These are phyloP conservation scores for Iguana delicatissima DNA, from an alignment of 2,797 vertebrate genomes.

Conservation along the genomic window DNA sequence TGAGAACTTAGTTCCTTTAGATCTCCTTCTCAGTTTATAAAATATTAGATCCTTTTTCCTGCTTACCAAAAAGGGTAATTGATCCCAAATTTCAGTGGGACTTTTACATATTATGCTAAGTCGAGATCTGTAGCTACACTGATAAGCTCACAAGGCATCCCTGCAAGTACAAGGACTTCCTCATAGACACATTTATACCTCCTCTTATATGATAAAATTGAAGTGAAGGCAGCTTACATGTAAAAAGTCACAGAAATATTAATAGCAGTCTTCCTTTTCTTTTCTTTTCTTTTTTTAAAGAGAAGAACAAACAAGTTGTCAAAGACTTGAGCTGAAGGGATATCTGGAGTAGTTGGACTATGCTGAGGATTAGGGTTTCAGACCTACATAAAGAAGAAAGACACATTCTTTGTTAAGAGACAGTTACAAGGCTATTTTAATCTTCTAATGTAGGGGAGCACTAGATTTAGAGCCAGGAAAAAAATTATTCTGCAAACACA, in stretches of 20 bases:
- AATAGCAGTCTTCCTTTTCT: neutral
- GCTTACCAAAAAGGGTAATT: neutral
- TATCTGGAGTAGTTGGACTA: neutral
- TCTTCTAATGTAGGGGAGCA: neutral
- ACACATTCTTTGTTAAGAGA: neutral
- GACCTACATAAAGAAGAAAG: neutral
- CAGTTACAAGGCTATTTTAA: neutral
- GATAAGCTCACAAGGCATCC: neutral
- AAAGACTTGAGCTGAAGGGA: neutral
- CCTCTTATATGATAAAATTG: neutral
- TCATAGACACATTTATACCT: neutral
- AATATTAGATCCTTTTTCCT: neutral
- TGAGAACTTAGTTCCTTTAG: neutral
- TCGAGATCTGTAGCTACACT: neutral
- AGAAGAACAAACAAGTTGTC: neutral
- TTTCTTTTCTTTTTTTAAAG: too few relatives aligned
- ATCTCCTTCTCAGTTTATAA: neutral
- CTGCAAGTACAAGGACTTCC: neutral
- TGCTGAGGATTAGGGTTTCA: neutral
- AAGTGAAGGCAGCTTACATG: neutral
- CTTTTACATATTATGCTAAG: neutral
- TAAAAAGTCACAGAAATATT: neutral
- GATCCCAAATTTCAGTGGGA: neutral
- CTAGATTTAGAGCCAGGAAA: too few relatives aligned
- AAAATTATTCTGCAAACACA: too few relatives aligned